Evolutionary conservation across 1,140 invertebrate species (phyloP), one percentile per base, ranked within the genome.

Genomic region (Drosophila virilis): DNA sequence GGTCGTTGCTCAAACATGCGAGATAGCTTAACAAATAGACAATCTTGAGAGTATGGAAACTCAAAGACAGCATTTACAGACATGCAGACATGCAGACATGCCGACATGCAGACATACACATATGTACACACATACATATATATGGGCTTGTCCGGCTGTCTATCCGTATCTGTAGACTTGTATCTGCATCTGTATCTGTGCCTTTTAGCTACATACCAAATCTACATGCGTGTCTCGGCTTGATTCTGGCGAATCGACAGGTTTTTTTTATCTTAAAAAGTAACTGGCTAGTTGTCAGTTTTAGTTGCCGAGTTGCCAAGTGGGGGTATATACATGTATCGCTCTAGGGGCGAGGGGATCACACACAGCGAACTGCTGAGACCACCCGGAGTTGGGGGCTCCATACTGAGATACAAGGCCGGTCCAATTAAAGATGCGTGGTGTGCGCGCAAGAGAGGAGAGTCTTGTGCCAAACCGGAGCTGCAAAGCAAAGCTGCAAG

Each of bases 1-100:
- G 83, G 78, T 88, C 79, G 77, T 88, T 78, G 67, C 70, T 83
- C 68, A 78, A 70, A 58, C 58, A 68, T 58, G 74, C 52, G 22
- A 59, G 57, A 42, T 66, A 43, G n/a, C 48, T 69, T 58, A 58
- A 62, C 58, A 61, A 70, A 55, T 62, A 71, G 50, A 55, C 68
- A 71, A 71, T 40, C 37, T 50, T 51, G 33, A 48, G 1, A 48
- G 1, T 62, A 15, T 51, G 46, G 45, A 48, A 38, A 12, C 46
- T 38, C 7, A 51, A 50, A 50, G 45, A 46, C 33, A 37, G 38
- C 38, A 55, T 38, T 48, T 43, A 46, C 32, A 46, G 33, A 12
- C 32, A 33, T 8, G 6, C 45, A 62, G 8, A 15, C 22, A 13
- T n/a, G n/a, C 6, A 33, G 6, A 33, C 28, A 35, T 12, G 12